Evolutionary conservation across 2,888 invertebrate genomes (phyloP).

Genomic region (Rosalia funebris): DNA sequence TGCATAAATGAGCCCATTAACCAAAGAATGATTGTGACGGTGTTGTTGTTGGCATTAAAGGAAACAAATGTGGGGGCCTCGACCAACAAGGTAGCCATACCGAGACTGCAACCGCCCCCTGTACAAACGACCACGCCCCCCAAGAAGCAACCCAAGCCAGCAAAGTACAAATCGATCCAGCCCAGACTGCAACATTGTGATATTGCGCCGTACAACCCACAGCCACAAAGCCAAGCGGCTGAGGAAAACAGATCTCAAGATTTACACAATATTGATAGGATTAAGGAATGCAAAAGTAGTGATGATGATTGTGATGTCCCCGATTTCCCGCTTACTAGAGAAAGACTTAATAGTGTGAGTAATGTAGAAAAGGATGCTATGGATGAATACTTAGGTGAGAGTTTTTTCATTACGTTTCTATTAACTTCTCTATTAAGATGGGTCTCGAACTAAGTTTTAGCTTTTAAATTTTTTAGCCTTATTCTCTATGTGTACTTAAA

Average conservation of each 20-base stretch:
- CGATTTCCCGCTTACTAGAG: constrained; percentile 64
- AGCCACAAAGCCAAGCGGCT: constrained; percentile 42
- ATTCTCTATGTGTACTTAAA: too few species aligned
- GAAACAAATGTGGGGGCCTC: constrained; percentile 31
- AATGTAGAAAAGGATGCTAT: constrained; percentile 83
- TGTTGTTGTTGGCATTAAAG: constrained; percentile 22
- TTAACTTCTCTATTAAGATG: too few species aligned
- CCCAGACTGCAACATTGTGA: constrained; percentile 63
- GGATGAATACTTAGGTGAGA: constrained; percentile 78
- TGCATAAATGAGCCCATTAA: too few species aligned
- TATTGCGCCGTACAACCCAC: constrained; percentile 62
- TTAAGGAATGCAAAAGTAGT: constrained; percentile 50
- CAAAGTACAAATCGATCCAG: constrained; percentile 68
- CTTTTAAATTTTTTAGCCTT: too few species aligned
- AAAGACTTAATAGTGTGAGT: constrained; percentile 78
- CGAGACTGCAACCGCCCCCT: constrained; percentile 50
- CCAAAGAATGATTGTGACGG: not conserved
- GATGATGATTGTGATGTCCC: constrained; percentile 48
- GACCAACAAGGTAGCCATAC: constrained; percentile 55
- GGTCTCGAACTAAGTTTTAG: too few species aligned
- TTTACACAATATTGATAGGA: constrained; percentile 52
- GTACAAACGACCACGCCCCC: constrained; percentile 29
- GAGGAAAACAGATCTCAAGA: constrained; percentile 61
- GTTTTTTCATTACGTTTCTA: too few species aligned
- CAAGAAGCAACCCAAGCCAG: constrained; percentile 45